Evolutionary conservation across 2,797 vertebrate genomes (phyloP).

Genomic region (Cuculus canorus): DNA sequence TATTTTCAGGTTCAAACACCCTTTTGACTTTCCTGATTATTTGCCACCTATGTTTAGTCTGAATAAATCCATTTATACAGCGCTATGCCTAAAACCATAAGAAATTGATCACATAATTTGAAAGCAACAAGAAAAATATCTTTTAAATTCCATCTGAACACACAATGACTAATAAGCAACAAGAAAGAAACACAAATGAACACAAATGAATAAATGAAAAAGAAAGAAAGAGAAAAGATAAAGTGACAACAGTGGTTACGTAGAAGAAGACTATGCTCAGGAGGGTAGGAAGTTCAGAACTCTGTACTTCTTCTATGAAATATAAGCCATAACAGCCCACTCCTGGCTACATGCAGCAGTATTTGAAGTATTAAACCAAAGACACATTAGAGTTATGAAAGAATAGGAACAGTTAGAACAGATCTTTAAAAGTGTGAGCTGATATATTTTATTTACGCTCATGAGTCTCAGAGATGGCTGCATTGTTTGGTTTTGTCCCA

Average conservation of each 20-base stretch:
- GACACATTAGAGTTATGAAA: neutral
- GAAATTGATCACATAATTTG: neutral
- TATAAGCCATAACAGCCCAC: neutral
- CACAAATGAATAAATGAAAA: neutral
- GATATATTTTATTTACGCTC: neutral
- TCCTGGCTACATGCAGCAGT: neutral
- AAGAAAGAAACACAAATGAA: neutral
- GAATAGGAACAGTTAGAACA: neutral
- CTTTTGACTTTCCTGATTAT: neutral
- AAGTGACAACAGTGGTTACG: neutral
- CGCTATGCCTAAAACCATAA: neutral
- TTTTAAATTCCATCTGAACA: neutral
- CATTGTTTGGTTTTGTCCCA: neutral
- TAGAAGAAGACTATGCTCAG: neutral
- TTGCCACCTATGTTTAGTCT: neutral
- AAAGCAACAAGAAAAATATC: neutral
- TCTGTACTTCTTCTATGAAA: conserved; percentile 17
- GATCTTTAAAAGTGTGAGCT: neutral
- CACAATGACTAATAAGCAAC: neutral
- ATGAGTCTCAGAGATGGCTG: neutral
- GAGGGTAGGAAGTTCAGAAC: neutral
- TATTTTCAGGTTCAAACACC: neutral
- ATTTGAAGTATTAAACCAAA: conserved; percentile 36
- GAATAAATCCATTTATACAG: neutral
- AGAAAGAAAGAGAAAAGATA: neutral